Base-by-base conservation (phyloP, 1,140 invertebrate genomes). In the Platyura marginata region DNA sequence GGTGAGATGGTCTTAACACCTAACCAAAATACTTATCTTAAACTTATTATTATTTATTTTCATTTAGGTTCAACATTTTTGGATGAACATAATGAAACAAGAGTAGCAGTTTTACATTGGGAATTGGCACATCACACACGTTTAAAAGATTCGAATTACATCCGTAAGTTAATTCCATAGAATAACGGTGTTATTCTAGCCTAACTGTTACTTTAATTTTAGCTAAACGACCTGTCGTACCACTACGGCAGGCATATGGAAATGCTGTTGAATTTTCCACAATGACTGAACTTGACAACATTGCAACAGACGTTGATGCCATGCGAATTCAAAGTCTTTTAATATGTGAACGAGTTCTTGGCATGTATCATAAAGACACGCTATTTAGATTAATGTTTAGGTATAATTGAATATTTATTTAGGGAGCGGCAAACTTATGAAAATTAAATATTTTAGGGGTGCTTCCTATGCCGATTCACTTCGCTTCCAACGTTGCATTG, bases 381-480 rank as follows among this genome's bases (percentile, higher is more conserved):
- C 70, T 90, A n/a, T 86, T 85, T 50, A 70, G 83, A 33, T 55
- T 70, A 40, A 69, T 69, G 49, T 69, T 62, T 49, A 55, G 61
- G 59, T 63, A 44, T 25, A 21, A 22, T 4, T 6, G n/a, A 16
- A 38, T 29, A 6, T 8, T 6, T 19, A 8, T 15, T 21, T 10
- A 16, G 13, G n/a, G 22, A 6, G 9, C 11, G 16, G 15, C 21
- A 21, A 5, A 25, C 9, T 25, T 25, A 19, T 25, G 18, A 8
- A 8, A 11, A 22, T 40, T 39, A 10, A 19, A 46, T 22, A 35
- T 49, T 75, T 70, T 52, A 64, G 85, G 44, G 87, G 87, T 32
- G 88, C 87, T 3, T 75, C 83, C 0, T 91, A 88, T 64, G 86
- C 83, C 1, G 87, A 92, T 59, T 75, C 81, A 16, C 63, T 85